Base-by-base conservation (phyloP, 2,888 invertebrate species). In the Antheraea assamensis region DNA sequence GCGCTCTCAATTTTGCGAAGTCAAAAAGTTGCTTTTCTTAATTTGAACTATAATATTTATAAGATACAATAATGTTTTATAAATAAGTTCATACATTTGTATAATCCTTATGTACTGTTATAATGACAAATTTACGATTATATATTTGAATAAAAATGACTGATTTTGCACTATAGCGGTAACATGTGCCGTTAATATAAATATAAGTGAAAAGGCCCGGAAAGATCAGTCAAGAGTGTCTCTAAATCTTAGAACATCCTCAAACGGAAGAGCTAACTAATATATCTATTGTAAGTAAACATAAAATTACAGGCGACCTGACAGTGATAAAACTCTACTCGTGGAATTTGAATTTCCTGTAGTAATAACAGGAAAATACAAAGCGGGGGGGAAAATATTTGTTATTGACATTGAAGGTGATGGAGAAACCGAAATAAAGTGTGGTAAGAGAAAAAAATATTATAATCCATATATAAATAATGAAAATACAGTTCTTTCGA, bases 401-500 rank as follows among this genome's bases (percentile, higher is more conserved):
- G 52, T 80, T 7, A 0, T 86, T 7, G 75, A 77, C 0, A 73
- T 83, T 3, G 61, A 73, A 31, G 88, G 88, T 35, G 75, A 84
- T 5, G 88, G 85, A 0, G 75, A 78, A 31, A 80, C 82, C 58
- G 73, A 80, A 30, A 82, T 87, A 17, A 76, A 77, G 70, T 78
- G 82, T 71, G 79, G 87, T 88, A 78, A 64, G 61, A 5, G 13
- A 64, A 64, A 58, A 15, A 8, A 55, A n/a, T n/a, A n/a, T 19
- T 55, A 35, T 24, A 24, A 58, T 24, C 8, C 24, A 24, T 13
- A 24, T 2, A 7, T 3, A 7, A 24, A 42, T 42, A 42, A 42
- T 24, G 24, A 52, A 52, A 52, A 52, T 52, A 52, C 7, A 42
- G 42, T 42, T 13, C 42, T 13, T 13, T 42, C 7, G 52, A 42